These are phyloP conservation scores for Sminthopsis crassicaudata DNA, from an alignment of 2,113 vertebrate species.

Conservation along the genomic window DNA sequence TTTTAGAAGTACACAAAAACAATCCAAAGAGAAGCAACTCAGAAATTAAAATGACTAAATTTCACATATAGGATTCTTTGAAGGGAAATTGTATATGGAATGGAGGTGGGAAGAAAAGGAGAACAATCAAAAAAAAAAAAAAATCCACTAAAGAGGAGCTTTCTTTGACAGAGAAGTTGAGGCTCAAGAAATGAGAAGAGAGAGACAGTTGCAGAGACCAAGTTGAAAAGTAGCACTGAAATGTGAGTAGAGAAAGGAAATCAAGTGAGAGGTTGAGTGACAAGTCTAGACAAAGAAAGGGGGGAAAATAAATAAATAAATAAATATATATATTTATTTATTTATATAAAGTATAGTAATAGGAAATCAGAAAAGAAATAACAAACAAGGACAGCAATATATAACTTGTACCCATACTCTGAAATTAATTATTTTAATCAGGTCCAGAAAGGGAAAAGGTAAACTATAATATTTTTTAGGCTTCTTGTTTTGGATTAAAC, in stretches of 20 bases:
- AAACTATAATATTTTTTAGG: neutral
- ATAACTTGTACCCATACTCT: neutral
- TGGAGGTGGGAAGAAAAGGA: neutral
- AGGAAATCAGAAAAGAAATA: neutral
- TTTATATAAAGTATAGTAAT: neutral
- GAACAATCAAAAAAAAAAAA: slow-evolving; percentile 1
- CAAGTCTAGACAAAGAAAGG: neutral
- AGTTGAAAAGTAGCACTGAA: neutral
- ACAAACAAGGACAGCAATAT: neutral
- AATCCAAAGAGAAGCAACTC: neutral
- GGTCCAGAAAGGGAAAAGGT: neutral
- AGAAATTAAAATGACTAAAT: slow-evolving; percentile 1
- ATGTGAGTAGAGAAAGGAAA: neutral
- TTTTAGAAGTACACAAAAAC: neutral
- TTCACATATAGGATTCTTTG: slow-evolving; percentile 3
- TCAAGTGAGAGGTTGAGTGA: neutral
- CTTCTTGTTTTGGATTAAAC: neutral
- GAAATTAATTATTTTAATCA: slow-evolving; percentile 18
- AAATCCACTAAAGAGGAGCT: neutral
- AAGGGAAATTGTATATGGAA: neutral
- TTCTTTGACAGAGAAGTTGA: neutral
- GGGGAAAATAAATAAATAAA: neutral
- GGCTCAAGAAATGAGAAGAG: neutral
- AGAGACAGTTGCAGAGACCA: neutral
- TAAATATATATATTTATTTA: too few species aligned